Conservation (phyloP, 2,888 invertebrate species). For the Synanthedon tipuliformis region DNA sequence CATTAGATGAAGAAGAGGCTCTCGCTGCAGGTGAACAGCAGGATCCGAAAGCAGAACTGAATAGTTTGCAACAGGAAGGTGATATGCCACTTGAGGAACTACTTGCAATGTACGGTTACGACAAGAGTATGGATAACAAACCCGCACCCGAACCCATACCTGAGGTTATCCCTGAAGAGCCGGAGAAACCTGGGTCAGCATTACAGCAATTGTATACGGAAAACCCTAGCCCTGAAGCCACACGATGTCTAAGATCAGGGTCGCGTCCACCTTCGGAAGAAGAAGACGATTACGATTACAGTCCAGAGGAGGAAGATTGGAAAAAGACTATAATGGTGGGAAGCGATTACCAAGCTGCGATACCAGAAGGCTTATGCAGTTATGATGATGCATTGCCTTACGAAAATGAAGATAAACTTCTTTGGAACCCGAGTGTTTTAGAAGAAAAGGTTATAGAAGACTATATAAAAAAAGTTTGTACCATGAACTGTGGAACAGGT, state of each 20-base stretch:
- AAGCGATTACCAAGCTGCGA: slow-evolving; percentile 91
- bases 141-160: slow-evolving; percentile 36
- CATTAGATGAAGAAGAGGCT: slow-evolving; percentile 96
- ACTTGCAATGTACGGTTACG: slow-evolving; percentile 88
- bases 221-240: slow-evolving; percentile 50
- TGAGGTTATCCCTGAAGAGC: slow-evolving; percentile 46
- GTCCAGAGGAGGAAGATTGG: slow-evolving; percentile 89
- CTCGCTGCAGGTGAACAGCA: slow-evolving; percentile 86
- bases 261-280: slow-evolving; percentile 84
- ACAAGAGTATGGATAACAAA: slow-evolving; percentile 54
- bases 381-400: slow-evolving; percentile 95
- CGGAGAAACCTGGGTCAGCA: slow-evolving; percentile 58
- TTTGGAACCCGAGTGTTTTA: slow-evolving; percentile 90
- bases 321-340: slow-evolving; percentile 97
- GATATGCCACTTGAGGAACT: slow-evolving; percentile 97
- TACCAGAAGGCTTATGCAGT: slow-evolving; percentile 90
- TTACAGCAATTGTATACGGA: slow-evolving; percentile 56
- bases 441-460: slow-evolving; percentile 81
- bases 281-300: slow-evolving; percentile 85
- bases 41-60: slow-evolving; percentile 89
- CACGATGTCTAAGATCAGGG: slow-evolving; percentile 67
- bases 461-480: slow-evolving; percentile 76
- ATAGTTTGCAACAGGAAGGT: slow-evolving; percentile 90
- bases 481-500: slow-evolving; percentile 53
- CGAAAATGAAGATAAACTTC: slow-evolving; percentile 93